Base-by-base conservation (phyloP, 2,113 vertebrate species). In the Strix uralensis region DNA sequence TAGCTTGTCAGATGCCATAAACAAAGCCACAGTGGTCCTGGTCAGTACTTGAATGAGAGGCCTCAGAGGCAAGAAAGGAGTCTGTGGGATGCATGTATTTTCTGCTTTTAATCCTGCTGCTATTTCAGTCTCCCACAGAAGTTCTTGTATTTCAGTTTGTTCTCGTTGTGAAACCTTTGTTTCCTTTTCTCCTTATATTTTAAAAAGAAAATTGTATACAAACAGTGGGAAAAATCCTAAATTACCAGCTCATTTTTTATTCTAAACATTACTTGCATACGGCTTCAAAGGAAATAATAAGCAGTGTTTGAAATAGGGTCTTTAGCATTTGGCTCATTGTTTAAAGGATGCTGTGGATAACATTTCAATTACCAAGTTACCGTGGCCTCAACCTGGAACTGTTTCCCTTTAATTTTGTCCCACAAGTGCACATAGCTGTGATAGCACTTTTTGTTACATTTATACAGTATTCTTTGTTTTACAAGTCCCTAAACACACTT, bases 81-180 rank as follows among this genome's bases (percentile, higher is more conserved):
- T 26, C 77, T 90, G 72, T 77, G 88, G 71, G 82, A 67, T 71
- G 47, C 18, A 7, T 66, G 15, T 63, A 29, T 61, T 92, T 94
- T 88, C 79, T 94, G 73, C 67, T 51, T 91, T 92, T 84, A 92
- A 87, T 89, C 58, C 77, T 94, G 46, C 81, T 95, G 52, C 62
- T 91, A 63, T 88, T 93, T 94, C 73, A 47, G 42, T 87, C 49
- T 90, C 77, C 88, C 57, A 21, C 86, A 96, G 54, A 93, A 93
- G n/a, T 84, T 90, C 77, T 94, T 93, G 36, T 65, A 79, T 88
- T 93, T 90, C 92, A 54, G 57, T 90, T 93, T 95, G 55, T 92
- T 96, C 88, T 72, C 79, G 46, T 96, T 1, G 1, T 51, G 58
- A 94, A 92, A 91, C 46, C 47, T 94, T 95, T 94, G 42, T 92